Conservation (phyloP, 2,888 invertebrate genomes). For the Dynastes grantii region DNA sequence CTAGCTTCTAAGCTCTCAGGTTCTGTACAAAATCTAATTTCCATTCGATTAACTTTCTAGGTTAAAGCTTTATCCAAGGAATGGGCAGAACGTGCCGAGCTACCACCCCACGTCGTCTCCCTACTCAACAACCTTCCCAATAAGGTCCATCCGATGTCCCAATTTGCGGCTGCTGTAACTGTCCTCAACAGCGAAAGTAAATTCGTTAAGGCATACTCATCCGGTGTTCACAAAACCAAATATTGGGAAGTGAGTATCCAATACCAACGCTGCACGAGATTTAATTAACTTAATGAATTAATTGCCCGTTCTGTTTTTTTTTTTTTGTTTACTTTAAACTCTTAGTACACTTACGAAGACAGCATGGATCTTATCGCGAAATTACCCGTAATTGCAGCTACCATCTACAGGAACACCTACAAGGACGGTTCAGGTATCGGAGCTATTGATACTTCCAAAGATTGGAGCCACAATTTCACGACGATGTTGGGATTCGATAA, state of each 20-base stretch:
- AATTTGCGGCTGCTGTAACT: constrained; percentile 92
- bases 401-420: constrained; percentile 93
- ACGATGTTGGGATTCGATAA: constrained; percentile 93
- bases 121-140: constrained; percentile 94
- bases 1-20: too few species aligned
- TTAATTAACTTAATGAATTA: neutral
- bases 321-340: constrained; percentile 50
- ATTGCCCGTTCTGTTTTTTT: neutral
- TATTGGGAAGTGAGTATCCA: constrained; percentile 85
- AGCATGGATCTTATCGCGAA: constrained; percentile 96
- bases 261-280: neutral
- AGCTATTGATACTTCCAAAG: constrained; percentile 90
- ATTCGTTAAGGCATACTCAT: constrained; percentile 91
- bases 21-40: too few species aligned
- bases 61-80: constrained; percentile 83
- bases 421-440: constrained; percentile 90
- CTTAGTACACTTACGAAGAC: constrained; percentile 88
- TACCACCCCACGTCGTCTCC: constrained; percentile 94
- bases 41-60: constrained; percentile 65
- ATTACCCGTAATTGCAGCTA: constrained; percentile 93
- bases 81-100: constrained; percentile 90
- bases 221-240: constrained; percentile 89
- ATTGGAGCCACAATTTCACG: constrained; percentile 95
- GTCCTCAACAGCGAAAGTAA: constrained; percentile 93
- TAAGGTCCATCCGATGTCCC: constrained; percentile 95